These are phyloP conservation scores for Aquatica leii DNA, from an alignment of 2,888 invertebrate species.

Conservation along the genomic window DNA sequence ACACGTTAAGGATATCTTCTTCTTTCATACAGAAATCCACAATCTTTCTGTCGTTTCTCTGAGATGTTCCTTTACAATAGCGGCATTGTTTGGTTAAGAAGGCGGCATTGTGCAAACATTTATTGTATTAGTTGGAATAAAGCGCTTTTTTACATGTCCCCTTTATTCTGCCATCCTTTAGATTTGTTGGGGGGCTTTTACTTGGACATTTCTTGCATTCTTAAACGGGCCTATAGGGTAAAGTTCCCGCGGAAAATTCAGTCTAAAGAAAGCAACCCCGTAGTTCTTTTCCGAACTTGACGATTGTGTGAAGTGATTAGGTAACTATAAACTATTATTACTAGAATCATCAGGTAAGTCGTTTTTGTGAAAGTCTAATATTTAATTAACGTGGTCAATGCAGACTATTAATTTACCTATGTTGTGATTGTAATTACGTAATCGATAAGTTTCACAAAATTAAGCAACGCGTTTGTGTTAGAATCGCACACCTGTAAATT, in stretches of 20 bases:
- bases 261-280: slow-evolving; percentile 17
- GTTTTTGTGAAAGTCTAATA: too few species aligned
- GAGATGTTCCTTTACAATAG: slow-evolving; percentile 40
- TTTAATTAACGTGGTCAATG: too few species aligned
- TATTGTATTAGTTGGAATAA: slow-evolving; percentile 57
- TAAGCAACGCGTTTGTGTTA: neutral
- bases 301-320: slow-evolving; percentile 8
- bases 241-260: slow-evolving; percentile 28
- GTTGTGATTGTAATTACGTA: too few species aligned
- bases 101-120: slow-evolving; percentile 53
- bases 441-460: too few species aligned
- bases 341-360: too few species aligned
- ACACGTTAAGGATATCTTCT: slow-evolving; percentile 49
- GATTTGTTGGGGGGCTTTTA: slow-evolving; percentile 33
- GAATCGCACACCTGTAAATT: neutral
- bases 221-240: slow-evolving; percentile 38
- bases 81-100: slow-evolving; percentile 52
- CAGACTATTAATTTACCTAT: too few species aligned
- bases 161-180: slow-evolving; percentile 44
- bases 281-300: slow-evolving; percentile 15
- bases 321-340: slow-evolving; percentile 7
- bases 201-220: slow-evolving; percentile 43
- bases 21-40: slow-evolving; percentile 32
- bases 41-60: slow-evolving; percentile 26
- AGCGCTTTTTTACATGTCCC: slow-evolving; percentile 55